Evolutionary conservation across 2,797 vertebrate genomes (phyloP), one percentile per base, ranked within the genome.

Genomic region (Gallinago solitaria): DNA sequence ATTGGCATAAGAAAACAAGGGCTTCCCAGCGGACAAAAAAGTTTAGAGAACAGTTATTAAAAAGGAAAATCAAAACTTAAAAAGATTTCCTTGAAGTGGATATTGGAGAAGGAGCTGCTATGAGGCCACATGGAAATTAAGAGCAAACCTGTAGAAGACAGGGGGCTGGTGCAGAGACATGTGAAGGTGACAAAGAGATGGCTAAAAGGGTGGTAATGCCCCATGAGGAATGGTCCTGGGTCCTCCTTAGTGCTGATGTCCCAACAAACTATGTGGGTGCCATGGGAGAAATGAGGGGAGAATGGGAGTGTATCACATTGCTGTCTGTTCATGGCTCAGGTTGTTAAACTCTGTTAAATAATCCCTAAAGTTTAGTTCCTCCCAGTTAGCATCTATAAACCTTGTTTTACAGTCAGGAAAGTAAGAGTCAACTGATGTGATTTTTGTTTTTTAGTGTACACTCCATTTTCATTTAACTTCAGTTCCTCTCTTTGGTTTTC

Each of bases 241-340:
- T 41, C 19, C 15, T 80, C n/a, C 41, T 61, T 12, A 4, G 35
- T 56, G 28, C 50, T 28, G 18, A 5, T 45, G 27, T 77, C 51
- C 27, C 50, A 57, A 47, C n/a, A 53, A 53, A 56, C 35, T 16
- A 6, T 8, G 4, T 14, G 16, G 27, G 14, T 61, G 37, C 15
- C 50, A 28, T 5, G n/a, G 63, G n/a, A 83, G 67, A 75, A 65
- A 28, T 1, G 18, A 48, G 33, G 19, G 21, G 68, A 32, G 12
- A 23, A 33, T n/a, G 24, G 11, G 27, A 9, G 10, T 8, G 9
- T 53, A 5, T 24, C 25, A 2, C 5, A 1, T 7, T 54, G 11
- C 41, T 50, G 9, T 16, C 75, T 84, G 33, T 41, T 69, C 56
- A 10, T 75, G 51, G 8, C 27, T 60, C 24, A 48, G 21, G 24